Evolutionary conservation across 1,140 invertebrate species (phyloP), one percentile per base, ranked within the genome.

Genomic region (Leptopilina boulardi): DNA sequence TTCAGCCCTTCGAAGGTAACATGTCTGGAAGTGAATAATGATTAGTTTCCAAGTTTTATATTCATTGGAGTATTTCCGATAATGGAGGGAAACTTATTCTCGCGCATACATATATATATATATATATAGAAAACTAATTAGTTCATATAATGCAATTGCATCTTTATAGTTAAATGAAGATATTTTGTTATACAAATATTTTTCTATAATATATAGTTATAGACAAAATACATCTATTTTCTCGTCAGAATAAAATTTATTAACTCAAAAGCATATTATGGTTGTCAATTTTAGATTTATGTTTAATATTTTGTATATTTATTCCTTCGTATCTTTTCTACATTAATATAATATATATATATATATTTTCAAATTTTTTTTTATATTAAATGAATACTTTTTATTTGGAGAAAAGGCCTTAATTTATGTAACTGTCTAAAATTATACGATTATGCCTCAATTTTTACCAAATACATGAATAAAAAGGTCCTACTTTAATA

Each of bases 51-150:
- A 66, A 66, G 59, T 66, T 23, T 66, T 66, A n/a, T 66, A 66
- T 30, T 30, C 15, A 30, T 4, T 23, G 13, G n/a, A 66, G 23
- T 30, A 13, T 66, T 66, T 66, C 26, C 59, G 21, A 66, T 66
- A 66, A 66, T 34, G 26, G 23, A 34, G 26, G 23, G 23, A n/a
- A 66, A 66, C 26, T 66, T 66, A 66, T 66, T 66, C 23, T 15
- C 21, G 4, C 23, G 30, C 3, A 6, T 66, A 30, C 59, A 26
- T n/a, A n/a, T n/a, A n/a, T n/a, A n/a, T n/a, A n/a, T n/a, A n/a
- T n/a, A n/a, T n/a, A n/a, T n/a, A n/a, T n/a, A n/a, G n/a, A n/a
- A 66, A 11, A 66, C 59, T 66, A 66, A 66, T 66, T 66, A 66
- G 13, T 11, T 6, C 59, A 30, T 19, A 54, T 30, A 66, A 66